Evolutionary conservation across 2,797 vertebrate species (phyloP), one percentile per base, ranked within the genome.

Genomic region (Emys orbicularis): DNA sequence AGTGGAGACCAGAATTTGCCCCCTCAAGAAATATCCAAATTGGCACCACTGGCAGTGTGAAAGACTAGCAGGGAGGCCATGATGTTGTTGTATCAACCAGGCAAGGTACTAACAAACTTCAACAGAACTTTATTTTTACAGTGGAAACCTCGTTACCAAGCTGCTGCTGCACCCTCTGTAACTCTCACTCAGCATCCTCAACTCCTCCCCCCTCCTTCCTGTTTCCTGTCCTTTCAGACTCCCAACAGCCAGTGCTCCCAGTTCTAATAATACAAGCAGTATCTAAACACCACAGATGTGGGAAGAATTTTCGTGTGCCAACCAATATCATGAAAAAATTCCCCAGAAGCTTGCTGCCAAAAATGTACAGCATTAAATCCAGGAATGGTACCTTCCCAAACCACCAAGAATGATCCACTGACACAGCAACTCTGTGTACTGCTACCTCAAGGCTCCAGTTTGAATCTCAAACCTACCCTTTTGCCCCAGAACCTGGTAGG

Each of bases 201-300:
- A 44, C 44, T 44, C 44, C 44, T 44, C 44, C 44, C 44, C 44
- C 44, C 44, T 44, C 44, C 44, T 44, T 44, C 44, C 44, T 44
- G 44, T 44, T 44, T 44, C 44, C 44, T 44, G 44, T 44, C 2
- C 44, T 44, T 44, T 44, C 44, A 44, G 44, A 44, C 44, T 44
- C 44, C 44, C 44, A 44, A 44, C 44, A 44, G 44, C 44, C 44
- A 44, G 44, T 44, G 44, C 44, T 44, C 44, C 44, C 44, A 44
- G 44, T 44, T 44, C 44, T 44, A 44, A 44, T 44, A 44, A 44
- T 44, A 44, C 7, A 44, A 44, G 44, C 44, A 44, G 44, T 44
- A 44, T 44, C 44, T 44, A 44, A 44, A 44, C 44, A 44, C 7
- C 44, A 44, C 44, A 44, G 44, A 44, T 44, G 18, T 0, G 0